phyloP scores from a whole-genome alignment of 2,888 invertebrate genomes.

The Acronicta leporina region DNA sequence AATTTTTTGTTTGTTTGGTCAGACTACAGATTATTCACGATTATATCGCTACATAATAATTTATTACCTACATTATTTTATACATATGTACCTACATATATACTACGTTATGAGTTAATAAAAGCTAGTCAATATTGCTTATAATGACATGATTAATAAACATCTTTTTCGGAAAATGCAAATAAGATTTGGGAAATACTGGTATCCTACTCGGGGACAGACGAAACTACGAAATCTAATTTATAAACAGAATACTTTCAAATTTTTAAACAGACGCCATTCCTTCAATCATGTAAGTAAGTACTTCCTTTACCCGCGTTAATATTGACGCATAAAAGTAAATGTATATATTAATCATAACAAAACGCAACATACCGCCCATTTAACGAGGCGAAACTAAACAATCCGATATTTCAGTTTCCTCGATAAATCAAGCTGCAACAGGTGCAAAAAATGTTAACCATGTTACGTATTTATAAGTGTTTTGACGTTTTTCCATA shows the following conservation, averaged over 20 bases:
- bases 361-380: slow-evolving; percentile 12
- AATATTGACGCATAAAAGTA: not conserved
- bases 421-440: slow-evolving; percentile 32
- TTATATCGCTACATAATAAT: too few relatives aligned
- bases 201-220: too few relatives aligned
- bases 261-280: not conserved
- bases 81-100: too few relatives aligned
- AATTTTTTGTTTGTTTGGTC: too few relatives aligned
- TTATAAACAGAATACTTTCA: not conserved
- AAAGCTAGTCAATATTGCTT: too few relatives aligned
- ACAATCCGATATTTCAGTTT: slow-evolving; percentile 33
- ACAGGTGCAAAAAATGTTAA: slow-evolving; percentile 40
- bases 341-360: slow-evolving; percentile 20
- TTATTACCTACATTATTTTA: too few relatives aligned
- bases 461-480: slow-evolving; percentile 29
- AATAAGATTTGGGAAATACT: too few relatives aligned
- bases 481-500: slow-evolving; percentile 32
- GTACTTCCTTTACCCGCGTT: slow-evolving; percentile 1
- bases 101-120: too few relatives aligned
- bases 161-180: too few relatives aligned
- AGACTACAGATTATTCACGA: too few relatives aligned
- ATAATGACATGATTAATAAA: too few relatives aligned
- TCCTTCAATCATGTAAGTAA: slow-evolving; percentile 7
- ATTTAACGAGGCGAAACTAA: slow-evolving; percentile 27
- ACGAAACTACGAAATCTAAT: too few relatives aligned